Evolutionary conservation across 2,888 invertebrate genomes (phyloP).

Genomic region (Acleris literana): DNA sequence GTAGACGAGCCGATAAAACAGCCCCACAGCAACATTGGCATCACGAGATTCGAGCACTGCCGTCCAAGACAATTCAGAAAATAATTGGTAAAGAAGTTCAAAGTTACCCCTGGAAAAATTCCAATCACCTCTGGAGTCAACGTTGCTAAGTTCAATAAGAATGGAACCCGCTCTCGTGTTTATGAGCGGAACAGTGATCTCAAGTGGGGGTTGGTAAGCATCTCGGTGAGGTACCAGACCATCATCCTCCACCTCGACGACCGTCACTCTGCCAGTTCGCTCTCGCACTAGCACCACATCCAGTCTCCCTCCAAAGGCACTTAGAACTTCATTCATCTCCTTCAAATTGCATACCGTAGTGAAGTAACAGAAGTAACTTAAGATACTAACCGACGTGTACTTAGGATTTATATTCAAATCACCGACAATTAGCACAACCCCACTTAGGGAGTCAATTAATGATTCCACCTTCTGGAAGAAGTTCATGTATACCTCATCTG

Average conservation of each 20-base stretch:
- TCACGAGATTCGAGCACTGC: neutral
- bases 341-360: neutral
- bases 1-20: neutral
- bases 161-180: neutral
- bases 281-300: conserved; percentile 7
- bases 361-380: conserved; percentile 4
- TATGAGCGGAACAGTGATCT: neutral
- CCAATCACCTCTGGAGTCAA: conserved; percentile 1
- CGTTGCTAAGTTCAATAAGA: neutral
- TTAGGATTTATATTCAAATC: neutral
- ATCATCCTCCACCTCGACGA: neutral
- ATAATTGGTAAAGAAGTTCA: neutral
- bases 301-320: neutral
- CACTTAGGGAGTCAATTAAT: neutral
- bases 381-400: neutral
- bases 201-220: neutral
- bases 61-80: neutral
- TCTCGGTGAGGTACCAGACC: neutral
- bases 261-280: neutral
- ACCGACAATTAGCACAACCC: neutral
- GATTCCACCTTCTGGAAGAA: neutral
- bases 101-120: neutral
- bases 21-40: neutral
- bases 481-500: conserved; percentile 8
- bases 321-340: conserved; percentile 6